Conservation (phyloP, 2,888 invertebrate genomes). For the Drosophila anceps region DNA sequence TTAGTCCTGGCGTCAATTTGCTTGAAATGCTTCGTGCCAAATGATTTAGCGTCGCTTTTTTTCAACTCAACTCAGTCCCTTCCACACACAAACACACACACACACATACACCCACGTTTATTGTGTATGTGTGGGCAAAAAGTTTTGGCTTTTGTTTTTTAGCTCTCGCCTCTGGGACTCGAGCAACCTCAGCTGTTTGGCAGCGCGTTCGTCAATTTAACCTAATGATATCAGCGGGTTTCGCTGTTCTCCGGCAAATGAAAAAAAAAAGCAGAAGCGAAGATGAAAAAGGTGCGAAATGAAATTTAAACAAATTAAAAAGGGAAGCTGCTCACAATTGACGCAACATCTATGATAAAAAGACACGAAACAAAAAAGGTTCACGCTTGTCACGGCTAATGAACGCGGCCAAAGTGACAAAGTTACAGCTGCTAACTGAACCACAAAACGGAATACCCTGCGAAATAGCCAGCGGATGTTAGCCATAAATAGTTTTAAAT, state of each 20-base stretch:
- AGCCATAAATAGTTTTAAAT: background rate
- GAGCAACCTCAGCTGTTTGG: slow-evolving; percentile 74
- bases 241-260: slow-evolving; percentile 3
- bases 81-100: slow-evolving; percentile 12
- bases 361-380: slow-evolving; percentile 44
- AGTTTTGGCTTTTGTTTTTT: slow-evolving; percentile 65
- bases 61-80: slow-evolving; percentile 29
- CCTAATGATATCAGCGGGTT: slow-evolving; percentile 71
- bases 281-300: slow-evolving; percentile 72
- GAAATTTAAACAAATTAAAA: slow-evolving; percentile 81
- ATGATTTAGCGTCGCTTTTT: slow-evolving; percentile 69
- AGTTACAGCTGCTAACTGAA: slow-evolving; percentile 54
- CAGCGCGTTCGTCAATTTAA: slow-evolving; percentile 73
- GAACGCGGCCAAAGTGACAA: slow-evolving; percentile 66
- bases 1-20: slow-evolving; percentile 70
- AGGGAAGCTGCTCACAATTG: slow-evolving; percentile 55
- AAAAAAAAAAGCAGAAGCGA: background rate
- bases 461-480: background rate
- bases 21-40: slow-evolving; percentile 79
- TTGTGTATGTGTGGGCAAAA: slow-evolving; percentile 23
- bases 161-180: slow-evolving; percentile 38
- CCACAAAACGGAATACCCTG: slow-evolving; percentile 14
- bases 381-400: slow-evolving; percentile 67
- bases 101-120: slow-evolving; percentile 1
- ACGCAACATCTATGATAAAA: slow-evolving; percentile 45